These are phyloP conservation scores for Leptopilina boulardi DNA, from an alignment of 1,140 invertebrate species.

Conservation along the genomic window DNA sequence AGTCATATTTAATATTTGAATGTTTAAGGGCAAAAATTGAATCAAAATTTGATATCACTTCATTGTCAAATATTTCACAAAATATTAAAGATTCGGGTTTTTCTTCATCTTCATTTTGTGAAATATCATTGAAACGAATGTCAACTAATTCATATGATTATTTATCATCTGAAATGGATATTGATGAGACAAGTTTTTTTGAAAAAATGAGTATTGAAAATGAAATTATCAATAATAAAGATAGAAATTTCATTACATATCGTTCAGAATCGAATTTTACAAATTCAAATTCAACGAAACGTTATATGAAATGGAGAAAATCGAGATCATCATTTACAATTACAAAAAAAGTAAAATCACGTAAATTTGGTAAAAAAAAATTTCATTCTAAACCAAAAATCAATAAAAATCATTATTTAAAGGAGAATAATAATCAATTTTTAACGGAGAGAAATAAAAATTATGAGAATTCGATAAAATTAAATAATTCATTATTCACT, in stretches of 20 bases:
- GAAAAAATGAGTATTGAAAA: constrained; percentile 7
- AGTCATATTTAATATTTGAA: constrained; percentile 34
- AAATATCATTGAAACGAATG: background rate
- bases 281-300: constrained; percentile 44
- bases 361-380: constrained; percentile 12
- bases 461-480: constrained; percentile 50
- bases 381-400: constrained; percentile 56
- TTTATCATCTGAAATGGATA: constrained; percentile 38
- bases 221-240: constrained; percentile 16
- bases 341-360: constrained; percentile 39
- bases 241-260: constrained; percentile 38
- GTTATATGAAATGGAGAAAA: constrained; percentile 63
- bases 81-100: constrained; percentile 30
- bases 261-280: constrained; percentile 34
- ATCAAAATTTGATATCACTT: constrained; percentile 61
- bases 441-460: constrained; percentile 35
- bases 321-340: constrained; percentile 59
- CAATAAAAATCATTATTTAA: constrained; percentile 47
- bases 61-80: constrained; percentile 49
- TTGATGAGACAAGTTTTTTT: background rate
- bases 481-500: constrained; percentile 57
- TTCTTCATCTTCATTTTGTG: constrained; percentile 25
- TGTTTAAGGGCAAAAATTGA: constrained; percentile 51
- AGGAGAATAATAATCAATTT: constrained; percentile 26
- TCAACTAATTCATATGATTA: background rate